Conservation (phyloP, 1,140 invertebrate genomes). For the Chymomyza costata region DNA sequence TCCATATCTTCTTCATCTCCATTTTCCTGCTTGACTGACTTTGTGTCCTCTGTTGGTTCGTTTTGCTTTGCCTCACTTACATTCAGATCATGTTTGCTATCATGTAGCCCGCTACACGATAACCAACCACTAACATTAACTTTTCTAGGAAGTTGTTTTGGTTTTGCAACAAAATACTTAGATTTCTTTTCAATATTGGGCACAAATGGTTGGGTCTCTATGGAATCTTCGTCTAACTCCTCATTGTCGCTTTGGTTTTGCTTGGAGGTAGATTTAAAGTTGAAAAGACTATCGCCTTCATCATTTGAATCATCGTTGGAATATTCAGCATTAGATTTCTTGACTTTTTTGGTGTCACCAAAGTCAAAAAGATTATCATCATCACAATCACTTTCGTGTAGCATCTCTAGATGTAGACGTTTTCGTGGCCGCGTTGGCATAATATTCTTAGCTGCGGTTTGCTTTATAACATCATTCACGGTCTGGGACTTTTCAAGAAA, state of each 20-base stretch:
- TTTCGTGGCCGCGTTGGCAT: conserved; percentile 32
- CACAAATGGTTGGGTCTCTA: conserved; percentile 31
- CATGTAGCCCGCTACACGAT: conserved; percentile 48
- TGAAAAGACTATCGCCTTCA: conserved; percentile 29
- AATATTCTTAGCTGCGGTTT: not conserved
- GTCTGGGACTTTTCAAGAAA: conserved; percentile 45
- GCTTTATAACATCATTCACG: not conserved
- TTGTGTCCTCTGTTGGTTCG: not conserved
- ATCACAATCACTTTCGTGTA: conserved; percentile 50
- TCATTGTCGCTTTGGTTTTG: conserved; percentile 3
- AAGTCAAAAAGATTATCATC: conserved; percentile 54
- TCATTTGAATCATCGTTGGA: conserved; percentile 19
- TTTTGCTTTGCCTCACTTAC: conserved; percentile 6
- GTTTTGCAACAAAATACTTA: conserved; percentile 42
- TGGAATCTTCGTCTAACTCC: conserved; percentile 24
- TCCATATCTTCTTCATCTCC: conserved; percentile 21
- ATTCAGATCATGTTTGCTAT: conserved; percentile 30
- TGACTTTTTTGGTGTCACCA: conserved; percentile 25
- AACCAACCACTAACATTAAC: conserved; percentile 51
- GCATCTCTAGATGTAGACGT: conserved; percentile 27
- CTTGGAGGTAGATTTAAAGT: conserved; percentile 15
- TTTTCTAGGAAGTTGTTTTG: conserved; percentile 29
- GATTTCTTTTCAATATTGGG: conserved; percentile 17
- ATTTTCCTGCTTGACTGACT: not conserved
- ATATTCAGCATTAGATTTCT: conserved; percentile 10